These are phyloP conservation scores for Coreoperca whiteheadi DNA, from an alignment of 2,113 vertebrate genomes.

Conservation along the genomic window DNA sequence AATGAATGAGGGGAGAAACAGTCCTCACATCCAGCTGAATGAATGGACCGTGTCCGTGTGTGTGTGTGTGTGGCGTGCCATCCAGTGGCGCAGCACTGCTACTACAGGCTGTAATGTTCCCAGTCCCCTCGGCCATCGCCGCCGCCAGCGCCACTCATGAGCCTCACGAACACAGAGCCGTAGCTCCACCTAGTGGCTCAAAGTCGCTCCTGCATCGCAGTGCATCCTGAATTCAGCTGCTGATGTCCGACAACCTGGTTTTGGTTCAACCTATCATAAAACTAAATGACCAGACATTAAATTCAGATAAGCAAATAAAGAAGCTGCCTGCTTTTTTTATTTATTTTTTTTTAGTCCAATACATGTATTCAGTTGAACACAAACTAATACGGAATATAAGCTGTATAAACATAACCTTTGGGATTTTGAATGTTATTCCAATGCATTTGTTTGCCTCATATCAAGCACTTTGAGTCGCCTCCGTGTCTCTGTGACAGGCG, in stretches of 20 bases:
- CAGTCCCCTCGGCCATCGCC: no score
- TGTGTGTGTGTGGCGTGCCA: conserved; percentile 8
- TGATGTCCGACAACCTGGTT: neutral
- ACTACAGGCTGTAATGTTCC: neutral
- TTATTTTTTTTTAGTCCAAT: no score
- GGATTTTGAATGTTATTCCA: neutral
- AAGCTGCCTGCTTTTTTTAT: neutral
- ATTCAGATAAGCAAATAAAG: conserved; percentile 7
- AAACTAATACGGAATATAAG: neutral
- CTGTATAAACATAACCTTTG: neutral
- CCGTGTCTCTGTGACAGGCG: neutral
- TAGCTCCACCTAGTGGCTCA: conserved; percentile 31
- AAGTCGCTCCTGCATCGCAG: neutral
- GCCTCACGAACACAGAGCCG: neutral
- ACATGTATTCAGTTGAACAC: neutral
- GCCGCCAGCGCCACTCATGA: no score
- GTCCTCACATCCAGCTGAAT: neutral
- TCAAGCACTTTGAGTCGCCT: neutral
- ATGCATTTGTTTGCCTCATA: neutral
- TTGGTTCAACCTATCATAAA: neutral
- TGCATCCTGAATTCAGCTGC: neutral
- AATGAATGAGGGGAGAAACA: neutral
- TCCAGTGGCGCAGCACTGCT: conserved; percentile 14
- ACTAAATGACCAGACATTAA: neutral
- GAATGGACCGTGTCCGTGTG: neutral